Evolutionary conservation across 1,140 invertebrate species (phyloP).

Genomic region (Drosophila guanche): DNA sequence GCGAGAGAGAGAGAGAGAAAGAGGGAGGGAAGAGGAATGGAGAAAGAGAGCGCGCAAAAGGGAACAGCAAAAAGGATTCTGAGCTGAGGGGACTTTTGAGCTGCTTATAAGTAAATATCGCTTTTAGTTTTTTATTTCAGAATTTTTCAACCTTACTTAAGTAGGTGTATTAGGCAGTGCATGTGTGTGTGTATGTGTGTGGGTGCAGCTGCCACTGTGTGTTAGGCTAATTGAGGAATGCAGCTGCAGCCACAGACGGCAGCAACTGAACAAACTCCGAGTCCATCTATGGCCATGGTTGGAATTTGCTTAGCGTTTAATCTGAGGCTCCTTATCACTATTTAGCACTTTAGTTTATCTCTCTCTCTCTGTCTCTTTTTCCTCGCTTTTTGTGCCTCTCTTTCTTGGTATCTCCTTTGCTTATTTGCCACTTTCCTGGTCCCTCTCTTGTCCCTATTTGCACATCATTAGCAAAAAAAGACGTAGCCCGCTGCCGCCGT

Average conservation of each 20-base stretch:
- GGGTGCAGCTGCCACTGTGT: not conserved
- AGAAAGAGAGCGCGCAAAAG: not conserved
- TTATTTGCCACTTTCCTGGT: not conserved
- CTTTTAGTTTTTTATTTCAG: conserved; percentile 30
- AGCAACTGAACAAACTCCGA: conserved; percentile 35
- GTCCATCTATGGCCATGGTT: not conserved
- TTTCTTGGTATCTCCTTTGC: not conserved
- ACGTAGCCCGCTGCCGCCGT: not conserved
- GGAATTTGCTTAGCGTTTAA: conserved; percentile 5
- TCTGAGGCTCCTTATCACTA: conserved; percentile 13
- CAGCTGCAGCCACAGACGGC: conserved; percentile 29
- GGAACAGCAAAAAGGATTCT: conserved; percentile 41
- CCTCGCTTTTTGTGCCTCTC: conserved; percentile 6
- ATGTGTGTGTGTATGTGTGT: conserved; percentile 1
- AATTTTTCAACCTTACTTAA: conserved; percentile 36
- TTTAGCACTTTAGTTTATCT: no score
- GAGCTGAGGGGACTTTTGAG: conserved; percentile 16
- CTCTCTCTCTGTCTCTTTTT: conserved; percentile 19
- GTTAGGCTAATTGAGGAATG: conserved; percentile 63
- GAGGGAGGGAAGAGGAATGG: conserved; percentile 7
- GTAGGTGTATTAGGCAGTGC: not conserved
- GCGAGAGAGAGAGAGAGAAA: conserved; percentile 37
- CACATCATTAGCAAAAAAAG: conserved; percentile 63
- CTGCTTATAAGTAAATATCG: conserved; percentile 45
- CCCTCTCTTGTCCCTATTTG: conserved; percentile 44